A percentile compares a stretch with the other conserved stretches of the same genome.
Evolutionary conservation across 92 coral and sea anemone species (phyloP).

Genomic region (Parazoanthus darwini): DNA sequence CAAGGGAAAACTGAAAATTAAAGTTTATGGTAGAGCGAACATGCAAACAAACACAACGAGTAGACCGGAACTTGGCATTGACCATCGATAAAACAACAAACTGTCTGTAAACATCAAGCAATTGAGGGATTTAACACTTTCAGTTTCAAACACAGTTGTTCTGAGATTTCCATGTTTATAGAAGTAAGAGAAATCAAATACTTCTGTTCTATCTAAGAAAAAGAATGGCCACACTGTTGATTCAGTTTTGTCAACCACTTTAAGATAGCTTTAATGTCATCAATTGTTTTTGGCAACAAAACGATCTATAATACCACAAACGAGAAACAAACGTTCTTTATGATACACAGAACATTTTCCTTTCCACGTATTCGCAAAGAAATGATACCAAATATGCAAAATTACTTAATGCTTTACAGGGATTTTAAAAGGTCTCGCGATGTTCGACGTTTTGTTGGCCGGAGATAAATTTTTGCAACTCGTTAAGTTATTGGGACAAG

Average conservation of each 20-base stretch:
- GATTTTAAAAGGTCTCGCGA: background rate
- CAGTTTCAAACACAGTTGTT: background rate
- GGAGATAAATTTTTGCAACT: background rate
- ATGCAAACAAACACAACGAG: constrained; percentile 38
- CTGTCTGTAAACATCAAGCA: constrained; percentile 9
- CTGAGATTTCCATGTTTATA: background rate
- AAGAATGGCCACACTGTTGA: background rate
- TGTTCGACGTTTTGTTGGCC: background rate
- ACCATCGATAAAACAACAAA: constrained; percentile 20
- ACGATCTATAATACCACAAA: background rate
- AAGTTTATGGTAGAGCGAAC: constrained; percentile 20
- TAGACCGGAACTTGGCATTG: constrained; percentile 15
- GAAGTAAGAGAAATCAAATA: background rate
- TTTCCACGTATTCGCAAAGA: background rate
- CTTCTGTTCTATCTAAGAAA: background rate
- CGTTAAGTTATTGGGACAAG: background rate
- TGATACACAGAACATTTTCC: too few species aligned
- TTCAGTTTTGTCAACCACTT: background rate
- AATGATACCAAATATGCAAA: too few species aligned
- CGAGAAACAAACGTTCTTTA: background rate
- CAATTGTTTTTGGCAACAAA: background rate
- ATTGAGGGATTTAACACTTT: background rate
- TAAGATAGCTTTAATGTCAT: background rate
- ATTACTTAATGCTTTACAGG: background rate
- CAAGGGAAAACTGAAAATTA: background rate